Evolutionary conservation across 2,113 vertebrate genomes (phyloP), one percentile per base, ranked within the genome.

Genomic region (Trematomus loennbergii): DNA sequence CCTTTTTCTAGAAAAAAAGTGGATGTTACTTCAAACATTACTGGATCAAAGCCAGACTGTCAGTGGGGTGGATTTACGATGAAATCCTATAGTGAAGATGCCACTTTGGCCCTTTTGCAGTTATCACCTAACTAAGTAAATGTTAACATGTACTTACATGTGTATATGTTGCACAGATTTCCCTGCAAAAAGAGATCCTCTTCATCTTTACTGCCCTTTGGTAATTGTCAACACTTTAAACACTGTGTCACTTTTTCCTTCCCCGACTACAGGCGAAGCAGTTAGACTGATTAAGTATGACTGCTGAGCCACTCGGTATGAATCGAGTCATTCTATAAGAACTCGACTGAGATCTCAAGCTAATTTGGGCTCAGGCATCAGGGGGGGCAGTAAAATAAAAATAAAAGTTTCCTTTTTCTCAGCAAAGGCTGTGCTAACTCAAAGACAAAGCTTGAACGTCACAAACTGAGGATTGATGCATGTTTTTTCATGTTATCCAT

Each of bases 301-400:
- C 55, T 58, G 36, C 29, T 60, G 17, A 65, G 48, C 40, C 46
- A 20, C 74, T 57, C 52, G 52, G 64, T 57, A 77, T 79, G 87
- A 92, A 89, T 86, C 1, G 16, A 87, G 57, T 70, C 81, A 25
- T 81, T 87, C 57, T 86, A 22, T 49, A 50, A 76, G n/a, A 72
- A 20, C 55, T 57, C 58, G 48, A 53, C 60, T 75, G 1, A 72
- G 72, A 70, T 78, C 52, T 50, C 43, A 2, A 13, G 8, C 45
- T 84, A 78, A 90, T 88, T 87, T 50, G 68, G 40, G 72, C 78
- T 72, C 57, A 16, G 68, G 86, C 72, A 78, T 53, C 8, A 57
- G 68, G 36, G 22, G 13, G 36, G 45, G 40, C 2, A 1, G 45
- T 17, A 9, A 48, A 64, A 46, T 66, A 54, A 63, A 63, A 20